These are phyloP conservation scores for Speoplatyrhinus poulsoni DNA, from an alignment of 2,113 vertebrate genomes.

Conservation along the genomic window DNA sequence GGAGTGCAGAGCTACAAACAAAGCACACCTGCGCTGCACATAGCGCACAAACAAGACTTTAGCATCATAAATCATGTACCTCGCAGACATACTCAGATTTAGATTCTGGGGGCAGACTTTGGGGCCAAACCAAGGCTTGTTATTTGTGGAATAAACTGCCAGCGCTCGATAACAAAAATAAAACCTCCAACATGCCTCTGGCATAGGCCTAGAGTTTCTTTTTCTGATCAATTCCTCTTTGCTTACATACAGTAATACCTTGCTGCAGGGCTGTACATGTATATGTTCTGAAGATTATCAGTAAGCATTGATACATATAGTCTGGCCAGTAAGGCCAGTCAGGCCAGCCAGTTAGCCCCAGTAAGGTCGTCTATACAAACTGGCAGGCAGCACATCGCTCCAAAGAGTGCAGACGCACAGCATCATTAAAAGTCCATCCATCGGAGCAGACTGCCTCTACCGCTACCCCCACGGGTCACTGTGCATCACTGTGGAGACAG, in stretches of 20 bases:
- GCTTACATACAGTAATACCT: background rate
- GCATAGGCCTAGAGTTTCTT: background rate
- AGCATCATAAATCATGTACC: conserved; percentile 63
- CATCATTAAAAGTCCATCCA: conserved; percentile 57
- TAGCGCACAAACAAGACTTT: conserved; percentile 62
- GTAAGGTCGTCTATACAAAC: conserved; percentile 25
- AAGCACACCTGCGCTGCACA: conserved; percentile 63
- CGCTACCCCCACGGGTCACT: conserved; percentile 25
- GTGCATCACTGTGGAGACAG: conserved; percentile 33
- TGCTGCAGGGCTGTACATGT: background rate
- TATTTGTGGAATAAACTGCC: conserved; percentile 25
- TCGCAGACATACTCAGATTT: conserved; percentile 48
- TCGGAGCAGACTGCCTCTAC: conserved; percentile 40
- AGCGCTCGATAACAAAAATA: conserved; percentile 26
- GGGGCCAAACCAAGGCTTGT: conserved; percentile 23
- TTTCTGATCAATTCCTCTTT: background rate
- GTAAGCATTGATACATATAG: conserved; percentile 2
- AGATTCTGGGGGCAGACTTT: conserved; percentile 32
- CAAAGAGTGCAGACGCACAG: conserved; percentile 37
- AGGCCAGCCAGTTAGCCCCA: conserved; percentile 30
- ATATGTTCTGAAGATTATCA: conserved; percentile 17
- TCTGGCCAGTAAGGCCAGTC: conserved; percentile 8
- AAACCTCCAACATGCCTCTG: conserved; percentile 23
- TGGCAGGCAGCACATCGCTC: conserved; percentile 49
- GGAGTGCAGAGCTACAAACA: conserved; percentile 51